These are phyloP conservation scores for Cottoperca gobio DNA, from an alignment of 2,797 vertebrate genomes.

Conservation along the genomic window DNA sequence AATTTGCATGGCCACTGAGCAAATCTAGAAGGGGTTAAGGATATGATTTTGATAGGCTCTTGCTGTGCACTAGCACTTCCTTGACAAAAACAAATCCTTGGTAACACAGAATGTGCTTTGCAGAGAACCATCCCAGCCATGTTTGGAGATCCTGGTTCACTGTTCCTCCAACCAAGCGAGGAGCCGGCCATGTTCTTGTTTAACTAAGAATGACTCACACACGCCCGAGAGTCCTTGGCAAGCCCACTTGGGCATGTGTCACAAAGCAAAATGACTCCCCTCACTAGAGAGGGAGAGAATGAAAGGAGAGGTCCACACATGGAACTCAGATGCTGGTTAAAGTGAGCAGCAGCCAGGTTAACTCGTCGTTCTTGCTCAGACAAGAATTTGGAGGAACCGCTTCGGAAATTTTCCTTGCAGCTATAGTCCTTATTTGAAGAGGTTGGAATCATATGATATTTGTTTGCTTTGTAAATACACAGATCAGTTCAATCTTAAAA, in stretches of 20 bases:
- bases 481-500: not conserved
- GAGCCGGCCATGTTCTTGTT: conserved; percentile 64
- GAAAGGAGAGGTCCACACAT: conserved; percentile 65
- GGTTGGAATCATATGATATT: conserved; percentile 7
- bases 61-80: not conserved
- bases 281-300: conserved; percentile 24
- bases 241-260: conserved; percentile 60
- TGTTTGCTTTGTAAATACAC: conserved; percentile 17
- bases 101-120: conserved; percentile 23
- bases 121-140: conserved; percentile 35
- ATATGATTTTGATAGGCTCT: conserved; percentile 11
- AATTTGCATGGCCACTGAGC: not conserved
- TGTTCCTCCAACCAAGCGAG: conserved; percentile 45
- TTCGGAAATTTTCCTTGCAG: conserved; percentile 13
- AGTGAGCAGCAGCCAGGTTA: conserved; percentile 51
- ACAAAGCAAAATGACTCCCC: conserved; percentile 52
- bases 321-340: conserved; percentile 72
- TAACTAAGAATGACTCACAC: conserved; percentile 63
- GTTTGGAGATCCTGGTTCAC: conserved; percentile 55
- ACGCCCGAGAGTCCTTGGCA: conserved; percentile 59
- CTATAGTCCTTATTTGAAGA: conserved; percentile 11
- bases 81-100: conserved; percentile 35
- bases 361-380: conserved; percentile 38
- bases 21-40: not conserved
- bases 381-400: conserved; percentile 53